phyloP scores from a whole-genome alignment of 2,888 invertebrate species.

The Tetranychus truncatus region DNA sequence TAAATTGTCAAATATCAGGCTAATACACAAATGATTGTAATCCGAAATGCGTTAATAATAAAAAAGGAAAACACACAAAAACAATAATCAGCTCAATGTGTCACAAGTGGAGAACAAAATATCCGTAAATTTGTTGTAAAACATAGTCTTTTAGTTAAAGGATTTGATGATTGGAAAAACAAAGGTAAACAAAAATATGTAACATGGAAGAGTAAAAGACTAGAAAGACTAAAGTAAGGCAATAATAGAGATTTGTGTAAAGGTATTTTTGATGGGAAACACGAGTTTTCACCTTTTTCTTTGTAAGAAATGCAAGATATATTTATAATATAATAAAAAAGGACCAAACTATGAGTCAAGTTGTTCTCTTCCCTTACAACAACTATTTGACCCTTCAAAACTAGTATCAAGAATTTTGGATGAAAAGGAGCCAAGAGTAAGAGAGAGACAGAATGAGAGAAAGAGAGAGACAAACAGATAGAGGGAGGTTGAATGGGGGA shows the following conservation, averaged over 20 bases:
- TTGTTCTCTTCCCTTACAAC: background rate
- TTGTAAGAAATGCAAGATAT: background rate
- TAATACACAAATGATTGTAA: too few species aligned
- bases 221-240: background rate
- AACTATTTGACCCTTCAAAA: background rate
- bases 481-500: background rate
- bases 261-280: background rate
- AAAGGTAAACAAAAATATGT: background rate
- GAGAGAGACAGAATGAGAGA: constrained; percentile 4
- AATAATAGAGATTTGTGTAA: background rate
- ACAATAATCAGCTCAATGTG: too few species aligned
- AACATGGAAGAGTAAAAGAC: background rate
- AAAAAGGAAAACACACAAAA: too few species aligned
- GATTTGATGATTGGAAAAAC: background rate
- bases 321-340: too few species aligned
- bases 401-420: background rate
- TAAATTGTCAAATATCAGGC: too few species aligned
- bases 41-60: too few species aligned
- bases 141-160: too few species aligned
- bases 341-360: background rate
- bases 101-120: too few species aligned
- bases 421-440: background rate
- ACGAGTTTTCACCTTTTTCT: background rate
- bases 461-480: background rate
- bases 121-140: too few species aligned